Evolutionary conservation across 2,113 vertebrate genomes (phyloP).

Genomic region (Ptyas mucosa): DNA sequence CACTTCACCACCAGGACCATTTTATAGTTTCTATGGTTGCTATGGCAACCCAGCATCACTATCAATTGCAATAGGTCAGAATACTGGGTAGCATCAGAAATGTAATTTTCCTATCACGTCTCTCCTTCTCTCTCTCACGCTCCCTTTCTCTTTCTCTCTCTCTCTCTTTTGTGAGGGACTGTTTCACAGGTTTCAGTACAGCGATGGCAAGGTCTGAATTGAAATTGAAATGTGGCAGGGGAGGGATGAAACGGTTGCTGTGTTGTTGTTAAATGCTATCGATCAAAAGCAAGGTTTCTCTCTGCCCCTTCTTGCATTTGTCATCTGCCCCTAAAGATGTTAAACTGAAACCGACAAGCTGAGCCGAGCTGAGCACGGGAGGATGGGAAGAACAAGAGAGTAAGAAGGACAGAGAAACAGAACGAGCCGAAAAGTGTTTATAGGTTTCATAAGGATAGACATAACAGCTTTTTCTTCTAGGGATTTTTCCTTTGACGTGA

Average conservation of each 20-base stretch:
- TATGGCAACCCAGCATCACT: slow-evolving; percentile 8
- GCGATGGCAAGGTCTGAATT: background rate
- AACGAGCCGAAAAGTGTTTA: background rate
- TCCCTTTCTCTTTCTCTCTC: background rate
- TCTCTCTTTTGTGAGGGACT: background rate
- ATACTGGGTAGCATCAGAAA: slow-evolving; percentile 10
- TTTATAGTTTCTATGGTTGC: background rate
- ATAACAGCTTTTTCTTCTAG: background rate
- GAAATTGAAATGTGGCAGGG: background rate
- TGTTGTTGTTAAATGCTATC: slow-evolving; percentile 15
- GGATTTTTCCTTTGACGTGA: background rate
- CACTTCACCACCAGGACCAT: background rate
- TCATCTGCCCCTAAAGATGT: slow-evolving; percentile 6
- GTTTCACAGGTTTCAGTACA: slow-evolving; percentile 1
- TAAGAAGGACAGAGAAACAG: background rate
- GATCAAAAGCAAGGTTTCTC: slow-evolving; percentile 2
- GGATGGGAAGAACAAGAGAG: no score
- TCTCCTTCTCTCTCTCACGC: background rate
- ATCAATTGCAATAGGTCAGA: slow-evolving; percentile 20
- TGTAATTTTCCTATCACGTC: slow-evolving; percentile 7
- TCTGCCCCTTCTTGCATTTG: background rate
- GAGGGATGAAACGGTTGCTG: background rate
- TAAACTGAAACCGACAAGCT: slow-evolving; percentile 5
- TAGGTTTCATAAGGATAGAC: background rate
- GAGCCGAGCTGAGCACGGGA: background rate